Percentiles rank a stretch among this genome's conserved stretches.
These are phyloP conservation scores for Nebria salina DNA, from an alignment of 2,888 invertebrate species.

Conservation along the genomic window DNA sequence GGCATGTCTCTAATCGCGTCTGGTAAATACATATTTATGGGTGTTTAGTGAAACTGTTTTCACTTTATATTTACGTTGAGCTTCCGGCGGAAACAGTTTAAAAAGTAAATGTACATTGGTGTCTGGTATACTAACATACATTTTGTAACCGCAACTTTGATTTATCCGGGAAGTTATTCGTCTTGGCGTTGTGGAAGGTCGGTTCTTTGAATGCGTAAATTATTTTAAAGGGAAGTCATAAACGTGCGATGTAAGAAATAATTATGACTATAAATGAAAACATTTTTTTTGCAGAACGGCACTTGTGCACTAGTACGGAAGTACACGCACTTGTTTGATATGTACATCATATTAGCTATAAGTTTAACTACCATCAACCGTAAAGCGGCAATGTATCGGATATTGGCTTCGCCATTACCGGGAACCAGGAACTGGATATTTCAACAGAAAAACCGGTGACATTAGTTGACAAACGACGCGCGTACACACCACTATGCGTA, in stretches of 20 bases:
- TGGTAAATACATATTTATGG: neutral
- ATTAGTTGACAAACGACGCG: conserved; percentile 14
- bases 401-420: conserved; percentile 25
- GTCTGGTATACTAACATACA: neutral
- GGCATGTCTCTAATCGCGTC: neutral
- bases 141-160: neutral
- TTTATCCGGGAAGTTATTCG: neutral
- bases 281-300: no score
- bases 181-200: neutral
- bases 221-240: no score
- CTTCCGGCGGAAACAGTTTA: neutral
- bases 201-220: neutral
- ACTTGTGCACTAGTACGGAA: no score
- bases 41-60: neutral
- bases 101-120: neutral
- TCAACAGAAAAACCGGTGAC: conserved; percentile 21
- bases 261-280: no score
- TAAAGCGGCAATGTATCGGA: conserved; percentile 24
- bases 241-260: no score
- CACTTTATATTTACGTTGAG: neutral
- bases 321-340: no score
- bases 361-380: conserved; percentile 20
- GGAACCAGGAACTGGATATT: conserved; percentile 23
- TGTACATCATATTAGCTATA: neutral
- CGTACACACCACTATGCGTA: conserved; percentile 3